A percentile compares a stretch with the other conserved stretches of the same genome.
Evolutionary conservation across 1,140 invertebrate genomes (phyloP).

Genomic region (Drosophila tropicalis): DNA sequence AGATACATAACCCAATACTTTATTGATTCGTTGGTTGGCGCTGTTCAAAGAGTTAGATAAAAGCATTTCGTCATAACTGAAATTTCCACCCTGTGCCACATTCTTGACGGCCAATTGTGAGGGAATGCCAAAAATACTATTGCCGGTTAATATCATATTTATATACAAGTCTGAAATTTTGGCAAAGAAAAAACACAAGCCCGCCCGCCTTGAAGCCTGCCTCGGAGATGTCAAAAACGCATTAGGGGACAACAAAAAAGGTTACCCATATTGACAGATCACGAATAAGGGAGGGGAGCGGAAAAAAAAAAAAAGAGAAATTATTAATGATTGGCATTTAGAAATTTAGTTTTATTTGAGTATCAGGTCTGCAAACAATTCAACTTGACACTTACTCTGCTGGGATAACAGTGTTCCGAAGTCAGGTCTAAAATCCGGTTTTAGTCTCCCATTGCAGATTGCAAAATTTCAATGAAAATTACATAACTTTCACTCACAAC

Average conservation of each 20-base stretch:
- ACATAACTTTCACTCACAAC: conserved; percentile 76
- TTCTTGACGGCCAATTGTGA: conserved; percentile 6
- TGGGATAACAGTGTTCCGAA: conserved; percentile 30
- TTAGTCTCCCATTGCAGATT: conserved; percentile 61
- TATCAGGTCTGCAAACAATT: conserved; percentile 50
- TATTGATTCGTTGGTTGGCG: not conserved
- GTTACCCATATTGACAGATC: conserved; percentile 45
- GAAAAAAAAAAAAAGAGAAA: conserved; percentile 64
- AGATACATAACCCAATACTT: not conserved
- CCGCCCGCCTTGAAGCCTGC: conserved; percentile 23
- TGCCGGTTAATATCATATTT: conserved; percentile 14
- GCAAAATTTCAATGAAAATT: conserved; percentile 68
- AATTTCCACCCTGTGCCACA: not conserved
- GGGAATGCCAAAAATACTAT: conserved; percentile 51
- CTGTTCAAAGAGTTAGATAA: not conserved
- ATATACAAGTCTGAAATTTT: conserved; percentile 13
- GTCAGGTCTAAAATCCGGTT: conserved; percentile 59
- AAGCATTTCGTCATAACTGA: conserved; percentile 8
- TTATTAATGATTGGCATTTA: conserved; percentile 78
- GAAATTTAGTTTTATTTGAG: conserved; percentile 73
- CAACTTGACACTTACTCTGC: conserved; percentile 35
- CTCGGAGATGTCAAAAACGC: conserved; percentile 62
- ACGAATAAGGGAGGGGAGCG: not conserved
- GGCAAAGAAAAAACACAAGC: conserved; percentile 22
- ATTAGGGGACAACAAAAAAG: conserved; percentile 38